phyloP scores from a whole-genome alignment of 2,797 vertebrate species.

The Staurois parvus region DNA sequence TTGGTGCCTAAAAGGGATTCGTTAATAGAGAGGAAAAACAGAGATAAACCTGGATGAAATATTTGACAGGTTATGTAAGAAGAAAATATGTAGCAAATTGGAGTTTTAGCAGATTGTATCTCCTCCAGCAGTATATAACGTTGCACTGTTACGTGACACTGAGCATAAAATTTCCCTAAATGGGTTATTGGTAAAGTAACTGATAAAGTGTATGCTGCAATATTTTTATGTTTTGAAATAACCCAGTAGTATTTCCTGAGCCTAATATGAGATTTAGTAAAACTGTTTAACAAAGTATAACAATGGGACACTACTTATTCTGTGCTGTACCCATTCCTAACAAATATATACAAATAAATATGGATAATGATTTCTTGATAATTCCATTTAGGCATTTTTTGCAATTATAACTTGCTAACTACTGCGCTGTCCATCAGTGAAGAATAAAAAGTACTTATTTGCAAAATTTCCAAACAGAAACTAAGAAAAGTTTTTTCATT shows the following conservation, averaged over 20 bases:
- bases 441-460: no score
- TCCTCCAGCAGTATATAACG: slow-evolving; percentile 21
- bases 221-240: slow-evolving; percentile 6
- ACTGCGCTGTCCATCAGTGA: no score
- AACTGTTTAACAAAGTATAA: not conserved
- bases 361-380: no score
- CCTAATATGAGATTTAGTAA: not conserved
- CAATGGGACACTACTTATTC: not conserved
- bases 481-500: no score
- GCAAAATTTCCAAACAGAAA: no score
- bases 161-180: not conserved
- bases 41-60: slow-evolving; percentile 47
- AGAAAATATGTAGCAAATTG: slow-evolving; percentile 31
- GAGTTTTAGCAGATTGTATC: slow-evolving; percentile 34
- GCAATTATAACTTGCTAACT: no score
- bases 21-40: slow-evolving; percentile 60
- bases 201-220: slow-evolving; percentile 3
- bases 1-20: slow-evolving; percentile 64
- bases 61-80: slow-evolving; percentile 50
- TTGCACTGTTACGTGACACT: slow-evolving; percentile 13
- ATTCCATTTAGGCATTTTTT: no score
- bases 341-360: no score
- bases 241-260: not conserved
- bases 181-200: slow-evolving; percentile 16
- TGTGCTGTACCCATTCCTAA: not conserved